A percentile compares a stretch with the other conserved stretches of the same genome.
Conservation (phyloP, 2,888 invertebrate genomes). For the Pandemis corylana region DNA sequence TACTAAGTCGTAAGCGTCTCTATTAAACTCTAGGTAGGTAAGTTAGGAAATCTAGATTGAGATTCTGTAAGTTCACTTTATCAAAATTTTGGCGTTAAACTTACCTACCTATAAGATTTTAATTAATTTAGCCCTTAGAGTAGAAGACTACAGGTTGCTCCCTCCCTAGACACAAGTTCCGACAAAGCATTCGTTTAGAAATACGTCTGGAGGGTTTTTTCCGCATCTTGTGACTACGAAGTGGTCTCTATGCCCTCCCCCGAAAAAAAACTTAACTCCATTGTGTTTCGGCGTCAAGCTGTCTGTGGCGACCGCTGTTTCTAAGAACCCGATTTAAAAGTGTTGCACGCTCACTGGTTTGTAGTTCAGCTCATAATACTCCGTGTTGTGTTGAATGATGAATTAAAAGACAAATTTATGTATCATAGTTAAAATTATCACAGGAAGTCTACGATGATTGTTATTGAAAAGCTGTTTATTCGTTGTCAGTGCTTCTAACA, state of each 20-base stretch:
- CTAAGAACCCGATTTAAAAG: slow-evolving; percentile 64
- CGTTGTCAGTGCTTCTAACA: neutral
- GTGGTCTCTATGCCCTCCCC: slow-evolving; percentile 65
- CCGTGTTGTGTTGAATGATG: neutral
- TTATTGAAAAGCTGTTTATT: slow-evolving; percentile 3
- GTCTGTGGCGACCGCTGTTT: slow-evolving; percentile 75
- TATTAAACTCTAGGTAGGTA: neutral
- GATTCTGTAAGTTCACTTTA: neutral
- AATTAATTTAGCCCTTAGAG: neutral
- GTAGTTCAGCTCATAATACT: slow-evolving; percentile 27
- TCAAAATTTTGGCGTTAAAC: neutral
- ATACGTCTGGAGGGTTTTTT: slow-evolving; percentile 68
- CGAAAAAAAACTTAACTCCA: slow-evolving; percentile 69
- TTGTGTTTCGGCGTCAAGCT: slow-evolving; percentile 80
- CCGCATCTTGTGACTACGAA: slow-evolving; percentile 66
- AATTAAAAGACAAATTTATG: slow-evolving; percentile 5
- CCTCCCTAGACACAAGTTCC: slow-evolving; percentile 43
- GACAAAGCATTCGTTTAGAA: slow-evolving; percentile 63
- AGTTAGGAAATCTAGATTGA: neutral
- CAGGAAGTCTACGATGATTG: neutral
- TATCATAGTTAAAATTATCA: slow-evolving; percentile 4
- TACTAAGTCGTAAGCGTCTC: too few species aligned
- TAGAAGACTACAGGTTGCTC: slow-evolving; percentile 16
- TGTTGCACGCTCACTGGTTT: slow-evolving; percentile 35
- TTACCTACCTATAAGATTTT: neutral